Base-by-base conservation (phyloP, 2,797 vertebrate species). In the Austrolebias charrua region DNA sequence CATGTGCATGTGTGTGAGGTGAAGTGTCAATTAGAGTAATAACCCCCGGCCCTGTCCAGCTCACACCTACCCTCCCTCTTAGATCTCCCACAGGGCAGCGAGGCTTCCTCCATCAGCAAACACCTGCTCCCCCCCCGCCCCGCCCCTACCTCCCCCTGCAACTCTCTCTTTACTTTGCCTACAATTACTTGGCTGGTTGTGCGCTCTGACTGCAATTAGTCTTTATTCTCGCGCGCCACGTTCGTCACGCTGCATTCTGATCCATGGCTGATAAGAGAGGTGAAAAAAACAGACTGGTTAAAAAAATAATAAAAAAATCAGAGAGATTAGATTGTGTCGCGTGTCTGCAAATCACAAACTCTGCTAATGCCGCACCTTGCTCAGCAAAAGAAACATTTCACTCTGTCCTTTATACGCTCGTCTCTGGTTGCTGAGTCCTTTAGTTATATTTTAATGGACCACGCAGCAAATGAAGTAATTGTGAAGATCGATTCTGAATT, bases 1-100 rank as follows among this genome's bases (percentile, higher is more conserved):
- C 75, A 60, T 79, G 87, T 89, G 90, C 83, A 82, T 88, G 90
- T 85, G 82, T 87, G 87, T 79, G 91, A 94, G 94, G 93, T 94
- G 93, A 95, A 95, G 94, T 94, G 95, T 95, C 94, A 95, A 95
- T 95, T 95, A 95, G 92, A 89, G 93, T 94, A 95, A 95, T 94
- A 93, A 95, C 94, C 93, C 88, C 85, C 67, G 90, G 90, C 94
- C 88, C 88, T 86, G 93, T 92, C 94, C 94, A 87, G 91, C 92
- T 93, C 66, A 76, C 82, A 88, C 85, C 71, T 88, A 86, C 85
- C 28, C 87, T 80, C 81, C 78, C 77, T 75, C 72, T 73, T 66
- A 75, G 84, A 88, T 88, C 83, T 89, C 82, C 84, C 87, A 90
- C 89, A 81, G 87, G 86, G 84, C 76, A 80, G 69, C 76, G 72